Conservation (phyloP, 1,140 invertebrate species). For the Drusus annulatus region DNA sequence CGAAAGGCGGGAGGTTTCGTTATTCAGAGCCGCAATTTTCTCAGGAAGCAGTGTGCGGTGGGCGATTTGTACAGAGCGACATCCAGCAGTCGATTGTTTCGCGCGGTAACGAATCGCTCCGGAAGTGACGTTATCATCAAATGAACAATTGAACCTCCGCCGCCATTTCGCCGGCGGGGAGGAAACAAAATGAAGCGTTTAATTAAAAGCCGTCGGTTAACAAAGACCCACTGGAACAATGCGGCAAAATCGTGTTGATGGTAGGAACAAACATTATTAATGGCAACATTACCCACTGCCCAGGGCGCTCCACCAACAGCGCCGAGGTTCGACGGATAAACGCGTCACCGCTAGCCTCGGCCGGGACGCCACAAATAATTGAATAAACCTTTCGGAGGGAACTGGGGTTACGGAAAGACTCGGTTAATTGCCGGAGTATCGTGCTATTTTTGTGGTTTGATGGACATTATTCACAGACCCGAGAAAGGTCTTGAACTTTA, state of each 20-base stretch:
- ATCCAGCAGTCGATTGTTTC: conserved; percentile 16
- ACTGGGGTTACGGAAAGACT: too few species aligned
- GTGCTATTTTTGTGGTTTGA: too few species aligned
- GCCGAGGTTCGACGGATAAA: neutral
- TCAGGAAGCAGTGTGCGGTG: neutral
- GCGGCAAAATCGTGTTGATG: neutral
- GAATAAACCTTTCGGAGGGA: too few species aligned
- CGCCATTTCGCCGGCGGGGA: conserved; percentile 3
- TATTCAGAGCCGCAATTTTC: conserved; percentile 1
- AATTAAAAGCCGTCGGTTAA: conserved; percentile 12
- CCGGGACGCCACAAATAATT: neutral
- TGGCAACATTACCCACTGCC: neutral
- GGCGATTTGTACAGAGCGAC: neutral
- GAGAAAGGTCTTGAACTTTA: too few species aligned
- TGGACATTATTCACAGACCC: neutral
- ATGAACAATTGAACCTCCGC: conserved; percentile 15
- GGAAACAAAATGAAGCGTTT: conserved; percentile 40
- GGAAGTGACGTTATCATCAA: conserved; percentile 23
- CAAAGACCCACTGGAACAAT: conserved; percentile 15
- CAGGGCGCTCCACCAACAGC: neutral
- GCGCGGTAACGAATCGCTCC: conserved; percentile 12
- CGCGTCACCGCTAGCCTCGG: neutral
- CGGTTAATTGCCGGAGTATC: too few species aligned
- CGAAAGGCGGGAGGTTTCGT: neutral
- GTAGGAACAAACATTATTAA: conserved; percentile 6